A percentile compares a stretch with the other conserved stretches of the same genome.
phyloP scores from a whole-genome alignment of 2,797 vertebrate species.

The Aphelocoma californica region DNA sequence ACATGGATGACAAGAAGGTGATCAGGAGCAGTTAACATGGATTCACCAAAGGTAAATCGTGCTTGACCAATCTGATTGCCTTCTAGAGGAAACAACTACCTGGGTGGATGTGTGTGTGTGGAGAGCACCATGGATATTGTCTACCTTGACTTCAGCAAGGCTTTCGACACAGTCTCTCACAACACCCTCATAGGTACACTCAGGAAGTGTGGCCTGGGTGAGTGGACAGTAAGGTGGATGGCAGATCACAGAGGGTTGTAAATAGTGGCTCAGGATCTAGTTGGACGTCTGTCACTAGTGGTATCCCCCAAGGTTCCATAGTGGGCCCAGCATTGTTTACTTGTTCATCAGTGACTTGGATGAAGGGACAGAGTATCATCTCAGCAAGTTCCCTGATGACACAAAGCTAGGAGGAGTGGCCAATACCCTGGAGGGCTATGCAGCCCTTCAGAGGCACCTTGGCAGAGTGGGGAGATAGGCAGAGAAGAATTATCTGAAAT shows the following conservation, averaged over 20 bases:
- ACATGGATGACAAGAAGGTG: neutral
- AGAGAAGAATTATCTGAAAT: neutral
- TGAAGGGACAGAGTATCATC: neutral
- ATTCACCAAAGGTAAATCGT: neutral
- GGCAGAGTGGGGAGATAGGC: too few relatives aligned
- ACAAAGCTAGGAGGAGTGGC: neutral
- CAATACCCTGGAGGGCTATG: rapidly evolving
- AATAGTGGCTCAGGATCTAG: too few relatives aligned
- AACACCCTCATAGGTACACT: neutral
- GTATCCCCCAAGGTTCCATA: neutral
- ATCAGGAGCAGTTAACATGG: neutral
- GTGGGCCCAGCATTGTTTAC: neutral
- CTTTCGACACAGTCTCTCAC: neutral
- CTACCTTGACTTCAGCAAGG: neutral
- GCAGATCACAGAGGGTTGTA: neutral
- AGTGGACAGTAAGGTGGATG: neutral
- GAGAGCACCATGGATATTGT: neutral
- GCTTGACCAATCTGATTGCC: neutral
- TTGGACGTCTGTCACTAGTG: neutral
- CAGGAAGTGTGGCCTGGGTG: too few relatives aligned
- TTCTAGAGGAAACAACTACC: neutral
- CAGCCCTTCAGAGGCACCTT: neutral
- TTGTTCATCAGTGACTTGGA: neutral
- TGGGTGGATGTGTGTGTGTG: too few relatives aligned
- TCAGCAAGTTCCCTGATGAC: neutral